Evolutionary conservation across 2,797 vertebrate species (phyloP), one percentile per base, ranked within the genome.

Genomic region (Brotogeris chrysoptera): DNA sequence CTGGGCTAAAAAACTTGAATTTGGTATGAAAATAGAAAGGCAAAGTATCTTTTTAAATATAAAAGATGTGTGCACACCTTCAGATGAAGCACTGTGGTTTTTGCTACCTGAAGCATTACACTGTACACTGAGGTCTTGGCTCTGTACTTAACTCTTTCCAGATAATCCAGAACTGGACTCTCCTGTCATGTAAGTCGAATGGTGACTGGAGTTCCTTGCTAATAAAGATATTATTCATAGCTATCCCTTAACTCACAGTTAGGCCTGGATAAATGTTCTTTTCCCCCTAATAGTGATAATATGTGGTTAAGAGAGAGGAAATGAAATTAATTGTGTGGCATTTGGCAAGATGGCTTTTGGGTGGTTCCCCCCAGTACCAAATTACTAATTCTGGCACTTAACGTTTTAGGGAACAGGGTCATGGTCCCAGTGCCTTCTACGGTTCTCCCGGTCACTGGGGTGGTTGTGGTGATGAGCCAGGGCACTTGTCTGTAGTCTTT

Each of bases 401-500:
- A 53, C 34, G 30, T n/a, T 57, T 11, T 13, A 8, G 39, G 34
- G 47, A 41, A 39, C 1, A 1, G 1, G 11, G 11, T 47, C 12
- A 2, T 12, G 23, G 10, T 72, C 19, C 27, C 18, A 8, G 59
- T 16, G 34, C 11, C 15, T 46, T 18, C n/a, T 59, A 1, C 1
- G 7, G n/a, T 21, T 77, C 55, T 53, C 41, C 16, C 0, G 17
- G 6, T 21, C n/a, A 15, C 19, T 20, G 4, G 36, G 5, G 17
- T 1, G 4, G 46, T 30, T 19, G 23, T n/a, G 8, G 36, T 24
- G 59, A 18, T n/a, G 47, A 43, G 34, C 38, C 18, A 20, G 64
- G 46, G 13, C 25, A 3, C 44, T 25, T 21, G 41, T 10, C 49
- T 21, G 36, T 2, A 0, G 10, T 9, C 36, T 7, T 10, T 7